Conservation (phyloP, 2,113 vertebrate genomes). For the Engraulis encrasicolus region DNA sequence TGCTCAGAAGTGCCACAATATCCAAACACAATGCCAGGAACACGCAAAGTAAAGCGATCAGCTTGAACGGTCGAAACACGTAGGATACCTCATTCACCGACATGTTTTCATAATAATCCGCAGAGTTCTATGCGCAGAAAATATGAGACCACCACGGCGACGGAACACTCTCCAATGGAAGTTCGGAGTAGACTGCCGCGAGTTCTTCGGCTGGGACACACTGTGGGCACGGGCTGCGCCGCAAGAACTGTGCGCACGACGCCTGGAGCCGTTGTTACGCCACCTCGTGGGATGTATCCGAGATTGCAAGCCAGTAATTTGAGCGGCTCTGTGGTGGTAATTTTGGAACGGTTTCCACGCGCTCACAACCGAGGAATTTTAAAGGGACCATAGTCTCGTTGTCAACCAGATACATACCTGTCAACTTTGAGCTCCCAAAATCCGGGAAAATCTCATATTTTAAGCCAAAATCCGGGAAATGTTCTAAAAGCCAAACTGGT, state of each 20-base stretch:
- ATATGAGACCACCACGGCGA: not conserved
- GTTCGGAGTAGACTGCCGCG: conserved; percentile 30
- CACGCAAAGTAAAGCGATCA: conserved; percentile 80
- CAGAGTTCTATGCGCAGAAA: not conserved
- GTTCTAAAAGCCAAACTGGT: too few species aligned
- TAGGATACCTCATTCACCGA: conserved; percentile 72
- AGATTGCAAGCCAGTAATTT: not conserved
- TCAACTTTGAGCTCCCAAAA: too few species aligned
- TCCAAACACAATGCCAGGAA: conserved; percentile 79
- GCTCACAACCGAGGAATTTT: not conserved
- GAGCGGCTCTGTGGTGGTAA: too few species aligned
- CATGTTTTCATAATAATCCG: conserved; percentile 63
- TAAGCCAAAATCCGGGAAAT: too few species aligned
- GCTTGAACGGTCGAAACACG: conserved; percentile 78
- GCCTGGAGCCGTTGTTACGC: conserved; percentile 17
- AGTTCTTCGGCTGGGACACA: not conserved
- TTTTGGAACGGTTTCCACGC: not conserved
- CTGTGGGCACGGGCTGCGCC: not conserved
- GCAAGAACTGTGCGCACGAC: not conserved
- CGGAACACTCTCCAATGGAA: conserved; percentile 30
- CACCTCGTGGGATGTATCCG: conserved; percentile 24
- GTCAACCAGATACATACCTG: too few species aligned
- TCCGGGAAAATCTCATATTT: too few species aligned
- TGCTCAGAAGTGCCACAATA: conserved; percentile 77
- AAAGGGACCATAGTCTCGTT: not conserved